Evolutionary conservation across 2,113 vertebrate genomes (phyloP).

Genomic region (Gulo gulo): DNA sequence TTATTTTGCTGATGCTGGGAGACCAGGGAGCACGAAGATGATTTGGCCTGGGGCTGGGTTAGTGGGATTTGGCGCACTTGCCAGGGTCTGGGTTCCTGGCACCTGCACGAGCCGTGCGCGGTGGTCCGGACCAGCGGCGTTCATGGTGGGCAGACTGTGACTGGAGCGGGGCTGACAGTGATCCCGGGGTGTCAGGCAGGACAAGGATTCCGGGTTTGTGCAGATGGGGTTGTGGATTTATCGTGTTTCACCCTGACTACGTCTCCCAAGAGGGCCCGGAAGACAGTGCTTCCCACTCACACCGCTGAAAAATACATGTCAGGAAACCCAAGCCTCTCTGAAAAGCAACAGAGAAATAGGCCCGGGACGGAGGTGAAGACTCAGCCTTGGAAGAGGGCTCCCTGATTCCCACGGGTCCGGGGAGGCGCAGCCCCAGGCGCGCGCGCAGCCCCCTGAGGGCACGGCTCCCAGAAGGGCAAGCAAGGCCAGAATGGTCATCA

Average conservation of each 20-base stretch:
- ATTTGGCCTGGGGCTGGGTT: not conserved
- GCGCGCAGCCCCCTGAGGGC: not conserved
- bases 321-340: not conserved
- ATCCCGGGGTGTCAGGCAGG: not conserved
- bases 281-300: not conserved
- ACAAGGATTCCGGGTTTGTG: not conserved
- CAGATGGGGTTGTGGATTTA: not conserved
- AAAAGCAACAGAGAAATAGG: not conserved
- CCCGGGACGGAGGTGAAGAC: not conserved
- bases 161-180: no score
- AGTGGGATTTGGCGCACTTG: not conserved
- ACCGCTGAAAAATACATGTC: not conserved
- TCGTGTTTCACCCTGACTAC: not conserved
- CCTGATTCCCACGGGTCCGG: not conserved
- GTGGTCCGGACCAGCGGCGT: no score
- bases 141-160: not conserved
- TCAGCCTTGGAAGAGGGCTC: not conserved
- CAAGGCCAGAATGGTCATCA: not conserved
- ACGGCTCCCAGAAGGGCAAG: not conserved
- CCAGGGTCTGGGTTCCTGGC: not conserved
- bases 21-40: not conserved
- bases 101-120: accelerated
- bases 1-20: not conserved
- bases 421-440: not conserved
- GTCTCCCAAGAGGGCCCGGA: not conserved